phyloP scores from a whole-genome alignment of 2,888 invertebrate genomes.

The Morpho deidamia region DNA sequence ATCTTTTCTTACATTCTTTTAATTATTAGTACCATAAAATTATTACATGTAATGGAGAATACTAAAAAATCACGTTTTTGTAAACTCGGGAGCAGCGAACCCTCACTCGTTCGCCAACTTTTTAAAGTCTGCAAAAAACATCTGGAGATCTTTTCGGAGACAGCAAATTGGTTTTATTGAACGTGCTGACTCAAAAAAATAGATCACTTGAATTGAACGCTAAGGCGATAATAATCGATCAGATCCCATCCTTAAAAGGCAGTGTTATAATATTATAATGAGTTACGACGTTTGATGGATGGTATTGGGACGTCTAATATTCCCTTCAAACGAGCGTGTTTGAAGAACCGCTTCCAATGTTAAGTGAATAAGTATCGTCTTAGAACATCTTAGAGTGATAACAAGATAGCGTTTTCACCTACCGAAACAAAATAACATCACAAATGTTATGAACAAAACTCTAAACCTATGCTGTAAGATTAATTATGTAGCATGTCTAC shows the following conservation, averaged over 20 bases:
- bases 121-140: constrained; percentile 17
- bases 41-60: background rate
- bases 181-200: constrained; percentile 24
- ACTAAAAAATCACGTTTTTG: constrained; percentile 12
- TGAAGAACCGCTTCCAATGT: no score
- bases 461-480: no score
- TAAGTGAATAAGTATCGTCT: no score
- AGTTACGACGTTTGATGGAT: constrained; percentile 11
- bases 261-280: constrained; percentile 9
- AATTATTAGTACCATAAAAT: background rate
- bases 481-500: no score
- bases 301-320: constrained; percentile 9
- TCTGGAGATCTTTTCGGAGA: constrained; percentile 15
- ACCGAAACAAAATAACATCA: no score
- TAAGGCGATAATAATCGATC: constrained; percentile 18
- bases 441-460: no score
- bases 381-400: no score
- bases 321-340: background rate
- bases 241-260: constrained; percentile 2
- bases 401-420: no score
- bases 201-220: constrained; percentile 12
- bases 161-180: constrained; percentile 36
- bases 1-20: background rate
- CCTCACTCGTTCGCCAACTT: constrained; percentile 12
- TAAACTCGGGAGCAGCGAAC: constrained; percentile 15